Base-by-base conservation (phyloP, 2,888 invertebrate genomes). In the Poecilus cupreus region DNA sequence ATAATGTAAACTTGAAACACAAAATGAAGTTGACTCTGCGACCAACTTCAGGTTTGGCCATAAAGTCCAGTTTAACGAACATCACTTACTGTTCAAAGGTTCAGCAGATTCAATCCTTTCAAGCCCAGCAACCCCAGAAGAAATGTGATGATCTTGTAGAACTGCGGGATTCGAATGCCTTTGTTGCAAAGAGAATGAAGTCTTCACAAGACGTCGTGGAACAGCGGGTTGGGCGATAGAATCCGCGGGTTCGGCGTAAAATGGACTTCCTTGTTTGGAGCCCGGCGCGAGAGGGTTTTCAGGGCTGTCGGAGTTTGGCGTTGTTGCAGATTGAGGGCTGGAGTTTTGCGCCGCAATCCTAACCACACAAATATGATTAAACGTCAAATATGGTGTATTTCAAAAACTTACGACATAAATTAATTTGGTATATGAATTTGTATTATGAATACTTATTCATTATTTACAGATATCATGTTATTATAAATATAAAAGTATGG, bases 171-270 rank as follows among this genome's bases (percentile, higher is more conserved):
- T 90, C 26, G 91, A 91, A 85, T 90, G 90, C 78, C 91, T 86
- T 83, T 90, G 90, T 76, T 88, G 87, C 82, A 87, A 84, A 20
- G 86, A 86, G 82, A 87, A 85, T 82, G 86, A 57, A 86, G 86
- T 85, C 84, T 86, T 83, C 60, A 84, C 83, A 57, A 86, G 82
- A 82, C 88, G 85, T 49, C 87, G 85, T 10, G 87, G 86, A 46
- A 87, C 86, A n/a, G 85, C 84, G 16, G 83, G 80, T 57, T 85
- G 87, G 86, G 93, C 92, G 80, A 96, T 90, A 24, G 96, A 93
- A 89, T 97, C 97, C 10, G 96, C 96, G 26, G 97, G 97, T 88
- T 97, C 96, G 1, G 96, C 96, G 87, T 97, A 97, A 87, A 96
- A 96, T 0, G 96, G 96, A 88, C 96, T 96, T 11, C 94, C 94